Evolutionary conservation across 2,113 vertebrate genomes (phyloP), one percentile per base, ranked within the genome.

Genomic region (Myrmecobius fasciatus): DNA sequence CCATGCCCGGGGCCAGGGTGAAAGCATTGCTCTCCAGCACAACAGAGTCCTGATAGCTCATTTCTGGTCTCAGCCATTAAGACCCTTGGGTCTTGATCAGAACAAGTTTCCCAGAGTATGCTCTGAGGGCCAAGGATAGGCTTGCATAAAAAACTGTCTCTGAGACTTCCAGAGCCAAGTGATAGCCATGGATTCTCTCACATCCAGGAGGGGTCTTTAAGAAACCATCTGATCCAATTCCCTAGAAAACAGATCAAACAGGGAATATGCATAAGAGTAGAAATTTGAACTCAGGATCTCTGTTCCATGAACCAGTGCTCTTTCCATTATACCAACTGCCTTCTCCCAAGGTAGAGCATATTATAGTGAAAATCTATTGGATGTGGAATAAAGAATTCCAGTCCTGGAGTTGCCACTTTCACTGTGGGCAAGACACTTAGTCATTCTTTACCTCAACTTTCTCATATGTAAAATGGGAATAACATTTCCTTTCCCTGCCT

Each of bases 21-120:
- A 88, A 67, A 94, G 1, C 48, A 92, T 92, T 97, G 96, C 94
- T 92, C 48, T 93, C 92, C 52, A 89, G 97, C 92, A 92, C 95
- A 92, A 94, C n/a, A 11, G 14, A 90, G 53, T 89, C 91, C 94
- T 26, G 10, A 67, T 56, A 75, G 92, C 7, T 88, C 52, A 52
- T 95, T 36, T 67, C 83, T 94, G 96, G 67, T 88, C 90, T 46
- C 25, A 6, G 20, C 2, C 12, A 83, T 6, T 75, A n/a, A 75
- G 31, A 75, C n/a, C 2, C 17, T 24, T 43, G 67, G n/a, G n/a
- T 83, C n/a, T 43, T 43, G n/a, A 83, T n/a, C n/a, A 83, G 67
- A 83, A 75, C 31, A 75, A n/a, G n/a, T 43, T 83, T 83, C 36
- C 17, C 67, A 83, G n/a, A 83, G 36, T 36, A 6, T 22, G 1